These are phyloP conservation scores for Remorina albescens DNA, from an alignment of 2,797 vertebrate species.

Conservation along the genomic window DNA sequence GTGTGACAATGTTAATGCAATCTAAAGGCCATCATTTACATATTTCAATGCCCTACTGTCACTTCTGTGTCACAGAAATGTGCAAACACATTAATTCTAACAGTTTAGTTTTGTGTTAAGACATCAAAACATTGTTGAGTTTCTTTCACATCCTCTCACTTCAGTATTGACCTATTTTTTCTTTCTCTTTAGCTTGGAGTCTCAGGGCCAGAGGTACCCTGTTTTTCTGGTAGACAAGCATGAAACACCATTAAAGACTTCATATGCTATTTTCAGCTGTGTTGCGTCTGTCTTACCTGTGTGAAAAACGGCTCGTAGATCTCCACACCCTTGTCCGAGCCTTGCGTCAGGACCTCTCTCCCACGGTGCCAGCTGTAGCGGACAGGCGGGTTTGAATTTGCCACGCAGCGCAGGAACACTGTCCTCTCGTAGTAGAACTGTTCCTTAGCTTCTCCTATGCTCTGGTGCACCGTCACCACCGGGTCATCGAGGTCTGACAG, in stretches of 20 bases:
- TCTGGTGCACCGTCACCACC: constrained; percentile 97
- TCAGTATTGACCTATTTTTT: constrained; percentile 6
- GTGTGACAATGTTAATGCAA: neutral
- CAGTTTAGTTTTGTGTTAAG: neutral
- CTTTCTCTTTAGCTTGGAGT: neutral
- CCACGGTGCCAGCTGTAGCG: constrained; percentile 98
- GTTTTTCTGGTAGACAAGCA: constrained; percentile 3
- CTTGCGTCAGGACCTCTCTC: constrained; percentile 93
- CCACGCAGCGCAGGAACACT: constrained; percentile 96
- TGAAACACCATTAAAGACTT: neutral
- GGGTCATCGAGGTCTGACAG: constrained; percentile 94
- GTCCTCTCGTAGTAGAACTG: constrained; percentile 99
- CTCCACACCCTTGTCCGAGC: constrained; percentile 97
- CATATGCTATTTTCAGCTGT: neutral
- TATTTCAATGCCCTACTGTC: constrained; percentile 4
- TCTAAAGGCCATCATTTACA: constrained; percentile 25
- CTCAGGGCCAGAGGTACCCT: neutral
- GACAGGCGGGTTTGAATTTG: constrained; percentile 96
- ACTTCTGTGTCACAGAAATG: neutral
- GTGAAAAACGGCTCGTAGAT: constrained; percentile 99
- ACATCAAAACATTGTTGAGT: constrained; percentile 15
- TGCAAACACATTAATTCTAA: neutral
- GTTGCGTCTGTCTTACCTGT: constrained; percentile 88
- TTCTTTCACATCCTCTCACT: constrained; percentile 20
- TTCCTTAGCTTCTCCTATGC: constrained; percentile 98